Conservation (phyloP, 2,113 vertebrate genomes). For the Nothobranchius furzeri region DNA sequence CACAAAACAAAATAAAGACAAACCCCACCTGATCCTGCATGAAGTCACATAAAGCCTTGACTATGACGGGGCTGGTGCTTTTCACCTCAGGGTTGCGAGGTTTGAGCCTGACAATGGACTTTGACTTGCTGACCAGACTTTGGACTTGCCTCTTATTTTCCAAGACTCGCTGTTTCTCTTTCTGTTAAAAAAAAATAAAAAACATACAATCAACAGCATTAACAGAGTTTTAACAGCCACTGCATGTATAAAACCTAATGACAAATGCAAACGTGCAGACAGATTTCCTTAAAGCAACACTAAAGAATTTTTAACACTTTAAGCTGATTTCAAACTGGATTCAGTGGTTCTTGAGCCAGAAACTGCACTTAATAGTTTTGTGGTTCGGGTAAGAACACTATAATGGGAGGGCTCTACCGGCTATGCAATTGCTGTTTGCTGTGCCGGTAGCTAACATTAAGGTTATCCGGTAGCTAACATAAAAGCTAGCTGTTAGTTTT, state of each 20-base stretch:
- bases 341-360: too few species aligned
- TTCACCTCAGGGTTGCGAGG: constrained; percentile 92
- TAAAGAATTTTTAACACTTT: too few species aligned
- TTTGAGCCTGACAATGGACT: constrained; percentile 91
- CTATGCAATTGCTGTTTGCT: too few species aligned
- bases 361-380: too few species aligned
- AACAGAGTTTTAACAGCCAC: too few species aligned
- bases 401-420: too few species aligned
- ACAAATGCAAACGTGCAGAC: background rate
- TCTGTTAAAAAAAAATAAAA: constrained; percentile 72
- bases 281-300: background rate
- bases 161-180: constrained; percentile 87
- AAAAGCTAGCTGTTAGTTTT: too few species aligned
- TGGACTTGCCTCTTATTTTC: constrained; percentile 95
- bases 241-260: background rate
- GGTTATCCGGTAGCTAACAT: too few species aligned
- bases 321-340: too few species aligned
- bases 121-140: constrained; percentile 92
- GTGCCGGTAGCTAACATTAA: too few species aligned
- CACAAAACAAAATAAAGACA: background rate
- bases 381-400: too few species aligned
- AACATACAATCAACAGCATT: background rate
- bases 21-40: constrained; percentile 93
- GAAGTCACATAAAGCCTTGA: constrained; percentile 95
- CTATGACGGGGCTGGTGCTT: constrained; percentile 83